Percentiles rank a stretch among this genome's conserved stretches.
phyloP scores from a whole-genome alignment of 2,113 vertebrate genomes.

The Polypterus bichir region DNA sequence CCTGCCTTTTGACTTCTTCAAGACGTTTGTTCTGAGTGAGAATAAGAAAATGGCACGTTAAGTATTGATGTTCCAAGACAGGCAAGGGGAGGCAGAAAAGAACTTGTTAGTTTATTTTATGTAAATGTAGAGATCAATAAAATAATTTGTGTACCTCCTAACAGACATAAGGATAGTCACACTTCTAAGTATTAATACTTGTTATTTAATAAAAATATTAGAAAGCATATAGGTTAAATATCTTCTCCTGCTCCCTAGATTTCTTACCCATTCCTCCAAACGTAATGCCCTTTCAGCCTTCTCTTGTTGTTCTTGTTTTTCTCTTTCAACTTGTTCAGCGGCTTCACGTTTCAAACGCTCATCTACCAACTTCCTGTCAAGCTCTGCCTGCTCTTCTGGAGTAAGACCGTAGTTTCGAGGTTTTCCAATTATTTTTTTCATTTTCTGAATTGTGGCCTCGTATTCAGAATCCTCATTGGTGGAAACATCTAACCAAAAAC shows the following conservation, averaged over 20 bases:
- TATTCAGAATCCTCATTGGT: constrained; percentile 50
- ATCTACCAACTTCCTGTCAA: constrained; percentile 45
- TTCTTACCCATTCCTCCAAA: constrained; percentile 81
- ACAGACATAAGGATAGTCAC: too few species aligned
- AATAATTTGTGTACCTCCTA: too few species aligned
- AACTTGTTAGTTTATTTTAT: too few species aligned
- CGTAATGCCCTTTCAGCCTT: constrained; percentile 39
- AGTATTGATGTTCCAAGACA: neutral
- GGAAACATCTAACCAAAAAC: constrained; percentile 50
- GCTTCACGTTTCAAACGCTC: constrained; percentile 43
- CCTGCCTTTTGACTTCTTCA: constrained; percentile 56
- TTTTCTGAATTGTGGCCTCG: constrained; percentile 46
- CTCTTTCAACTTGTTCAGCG: constrained; percentile 32
- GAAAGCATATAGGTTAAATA: neutral
- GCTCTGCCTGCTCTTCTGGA: constrained; percentile 49
- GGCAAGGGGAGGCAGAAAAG: neutral
- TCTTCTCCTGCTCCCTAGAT: neutral
- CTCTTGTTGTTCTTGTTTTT: constrained; percentile 51
- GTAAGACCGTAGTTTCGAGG: constrained; percentile 65
- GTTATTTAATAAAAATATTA: too few species aligned
- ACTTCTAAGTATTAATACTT: too few species aligned
- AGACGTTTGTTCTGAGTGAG: constrained; percentile 42
- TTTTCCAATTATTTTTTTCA: constrained; percentile 56
- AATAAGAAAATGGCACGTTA: constrained; percentile 1
- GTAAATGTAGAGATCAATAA: too few species aligned